Evolutionary conservation across 2,113 vertebrate species (phyloP), one percentile per base, ranked within the genome.

Genomic region (Chrysemys picta): DNA sequence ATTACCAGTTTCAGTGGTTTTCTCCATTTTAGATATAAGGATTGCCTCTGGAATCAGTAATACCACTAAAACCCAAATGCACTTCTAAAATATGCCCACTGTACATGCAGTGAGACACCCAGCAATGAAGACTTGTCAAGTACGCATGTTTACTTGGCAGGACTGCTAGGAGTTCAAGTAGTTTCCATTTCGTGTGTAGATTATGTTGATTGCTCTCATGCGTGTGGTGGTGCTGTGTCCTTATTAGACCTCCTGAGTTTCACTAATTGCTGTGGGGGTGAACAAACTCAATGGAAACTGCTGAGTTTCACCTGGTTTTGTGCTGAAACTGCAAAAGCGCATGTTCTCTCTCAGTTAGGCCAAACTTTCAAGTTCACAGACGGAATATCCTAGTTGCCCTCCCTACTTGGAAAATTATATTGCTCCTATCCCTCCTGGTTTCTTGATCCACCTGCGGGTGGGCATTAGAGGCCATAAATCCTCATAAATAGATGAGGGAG

Each of bases 81-180:
- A 19, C 31, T n/a, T 65, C 31, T 65, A 35, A 65, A 29, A 35
- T 65, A 16, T 65, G 14, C 62, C 16, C 31, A 31, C 89, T 65
- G 35, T 76, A 87, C 0, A 0, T 75, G 19, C 17, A 19, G 0
- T 65, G 3, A 22, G 91, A 85, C 1, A 1, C 81, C 19, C 25
- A 11, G 3, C 17, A 42, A 49, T 89, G 92, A 91, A 86, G 90
- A 88, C 21, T 59, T 72, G 27, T 65, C 21, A 4, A 5, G 2
- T 53, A 24, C 29, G 3, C 49, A 12, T 24, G 13, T 45, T 90
- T 65, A n/a, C 5, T 3, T 85, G 45, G 57, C 13, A 65, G 54
- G 59, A 87, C 85, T 27, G 31, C 89, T 90, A 87, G 45, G 62
- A 59, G n/a, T 95, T 91, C 27, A 27, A 11, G 24, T 56, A 29